Percentiles rank a stretch among this genome's conserved stretches.
These are phyloP conservation scores for Ectobius pallidus DNA, from an alignment of 2,888 invertebrate species.

Conservation along the genomic window DNA sequence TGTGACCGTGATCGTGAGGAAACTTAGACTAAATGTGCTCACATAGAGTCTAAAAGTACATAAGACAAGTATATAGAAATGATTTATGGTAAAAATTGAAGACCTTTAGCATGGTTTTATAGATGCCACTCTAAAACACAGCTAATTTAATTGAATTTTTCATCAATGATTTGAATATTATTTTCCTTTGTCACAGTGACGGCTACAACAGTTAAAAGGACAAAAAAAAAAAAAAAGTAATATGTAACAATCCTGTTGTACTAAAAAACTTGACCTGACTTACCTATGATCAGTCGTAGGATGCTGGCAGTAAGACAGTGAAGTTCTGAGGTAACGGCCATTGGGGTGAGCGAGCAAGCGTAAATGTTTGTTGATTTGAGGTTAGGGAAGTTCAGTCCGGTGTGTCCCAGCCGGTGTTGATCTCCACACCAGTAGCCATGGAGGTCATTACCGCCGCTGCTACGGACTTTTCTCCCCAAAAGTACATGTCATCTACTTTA, in stretches of 20 bases:
- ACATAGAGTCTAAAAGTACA: too few relatives aligned
- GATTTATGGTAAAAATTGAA: too few relatives aligned
- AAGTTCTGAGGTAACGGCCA: conserved; percentile 40
- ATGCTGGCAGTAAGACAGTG: conserved; percentile 41
- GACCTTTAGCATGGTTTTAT: too few relatives aligned
- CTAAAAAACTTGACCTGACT: conserved; percentile 31
- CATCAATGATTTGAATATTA: too few relatives aligned
- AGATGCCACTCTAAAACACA: too few relatives aligned
- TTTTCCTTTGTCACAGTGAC: too few relatives aligned
- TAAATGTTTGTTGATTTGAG: conserved; percentile 2
- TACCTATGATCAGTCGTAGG: conserved; percentile 41
- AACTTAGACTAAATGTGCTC: too few relatives aligned
- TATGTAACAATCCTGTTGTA: neutral
- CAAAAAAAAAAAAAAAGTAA: too few relatives aligned
- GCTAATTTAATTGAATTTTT: too few relatives aligned
- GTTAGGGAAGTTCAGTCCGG: conserved; percentile 19
- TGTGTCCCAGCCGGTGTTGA: conserved; percentile 11
- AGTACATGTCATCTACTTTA: neutral
- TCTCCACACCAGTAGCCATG: neutral
- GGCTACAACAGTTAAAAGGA: too few relatives aligned
- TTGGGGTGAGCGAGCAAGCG: conserved; percentile 19
- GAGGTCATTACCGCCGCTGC: neutral
- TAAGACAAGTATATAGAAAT: too few relatives aligned
- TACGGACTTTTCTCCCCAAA: neutral
- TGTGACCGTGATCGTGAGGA: too few relatives aligned